These are phyloP conservation scores for Amiota minor DNA, from an alignment of 2,888 invertebrate genomes.

Conservation along the genomic window DNA sequence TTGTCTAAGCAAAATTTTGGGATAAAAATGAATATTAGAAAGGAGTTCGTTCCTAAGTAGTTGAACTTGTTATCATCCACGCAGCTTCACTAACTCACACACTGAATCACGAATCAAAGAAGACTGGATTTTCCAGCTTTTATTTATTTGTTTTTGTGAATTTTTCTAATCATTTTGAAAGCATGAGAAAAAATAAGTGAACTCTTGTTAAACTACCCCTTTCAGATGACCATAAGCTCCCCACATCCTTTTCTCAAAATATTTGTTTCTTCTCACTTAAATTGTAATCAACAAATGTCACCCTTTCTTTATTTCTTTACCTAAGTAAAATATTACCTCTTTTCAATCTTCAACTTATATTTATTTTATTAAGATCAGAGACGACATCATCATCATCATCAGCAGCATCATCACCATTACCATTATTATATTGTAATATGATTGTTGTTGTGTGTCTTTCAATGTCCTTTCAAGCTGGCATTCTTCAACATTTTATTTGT, in stretches of 20 bases:
- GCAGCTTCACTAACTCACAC: not conserved
- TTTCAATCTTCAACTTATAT: too few relatives aligned
- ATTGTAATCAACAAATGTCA: slow-evolving; percentile 8
- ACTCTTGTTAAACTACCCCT: too few relatives aligned
- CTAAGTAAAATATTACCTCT: too few relatives aligned
- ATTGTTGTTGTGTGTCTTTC: slow-evolving; percentile 3
- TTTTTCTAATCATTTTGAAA: not conserved
- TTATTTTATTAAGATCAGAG: not conserved
- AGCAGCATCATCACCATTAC: not conserved
- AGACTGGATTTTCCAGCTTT: slow-evolving; percentile 56
- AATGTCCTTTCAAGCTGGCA: slow-evolving; percentile 30
- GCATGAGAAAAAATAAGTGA: slow-evolving; percentile 12
- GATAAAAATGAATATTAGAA: too few relatives aligned
- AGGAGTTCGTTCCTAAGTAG: not conserved
- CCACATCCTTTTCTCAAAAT: slow-evolving; percentile 3
- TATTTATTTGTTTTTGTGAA: not conserved
- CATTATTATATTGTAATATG: not conserved
- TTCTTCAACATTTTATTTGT: slow-evolving; percentile 46
- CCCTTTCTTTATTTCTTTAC: not conserved
- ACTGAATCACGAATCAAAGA: slow-evolving; percentile 25
- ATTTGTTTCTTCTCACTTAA: not conserved
- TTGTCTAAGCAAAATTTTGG: too few relatives aligned
- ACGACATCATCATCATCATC: not conserved
- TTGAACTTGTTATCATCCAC: slow-evolving; percentile 62
- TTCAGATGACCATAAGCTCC: not conserved